Percentiles rank a stretch among this genome's conserved stretches.
phyloP scores from a whole-genome alignment of 2,797 vertebrate genomes.

The Pangasius macronema region DNA sequence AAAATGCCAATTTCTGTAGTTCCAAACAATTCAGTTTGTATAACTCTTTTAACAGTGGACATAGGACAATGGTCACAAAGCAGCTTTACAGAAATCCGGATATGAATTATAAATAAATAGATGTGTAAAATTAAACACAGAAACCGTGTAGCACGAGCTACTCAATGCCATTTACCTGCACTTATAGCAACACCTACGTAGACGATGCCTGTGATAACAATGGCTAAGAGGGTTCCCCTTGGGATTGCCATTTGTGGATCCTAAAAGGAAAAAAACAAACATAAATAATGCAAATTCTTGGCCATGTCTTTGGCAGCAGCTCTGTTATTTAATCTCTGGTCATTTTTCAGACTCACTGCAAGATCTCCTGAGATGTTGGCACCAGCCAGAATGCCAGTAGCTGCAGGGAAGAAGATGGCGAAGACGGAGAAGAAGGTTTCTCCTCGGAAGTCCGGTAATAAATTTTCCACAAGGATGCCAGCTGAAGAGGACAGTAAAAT shows the following conservation, averaged over 20 bases:
- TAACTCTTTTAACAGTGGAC: neutral
- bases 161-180: slow-evolving; percentile 78
- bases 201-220: slow-evolving; percentile 91
- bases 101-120: too few relatives aligned
- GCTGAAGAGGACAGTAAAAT: slow-evolving; percentile 66
- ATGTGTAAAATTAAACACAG: too few relatives aligned
- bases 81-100: neutral
- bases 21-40: neutral
- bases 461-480: slow-evolving; percentile 91
- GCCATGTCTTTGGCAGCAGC: neutral
- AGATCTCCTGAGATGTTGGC: slow-evolving; percentile 99
- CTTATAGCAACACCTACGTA: slow-evolving; percentile 91
- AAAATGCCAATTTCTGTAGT: neutral
- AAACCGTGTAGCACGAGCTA: neutral
- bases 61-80: neutral
- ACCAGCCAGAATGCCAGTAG: slow-evolving; percentile 96
- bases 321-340: neutral
- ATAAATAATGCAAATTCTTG: neutral
- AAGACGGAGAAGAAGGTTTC: slow-evolving; percentile 97
- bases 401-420: slow-evolving; percentile 97
- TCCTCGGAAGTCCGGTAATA: slow-evolving; percentile 87
- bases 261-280: slow-evolving; percentile 69
- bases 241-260: slow-evolving; percentile 97
- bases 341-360: slow-evolving; percentile 77
- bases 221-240: slow-evolving; percentile 94